These are phyloP conservation scores for Ornithoptera priamus DNA, from an alignment of 2,888 invertebrate genomes.

Conservation along the genomic window DNA sequence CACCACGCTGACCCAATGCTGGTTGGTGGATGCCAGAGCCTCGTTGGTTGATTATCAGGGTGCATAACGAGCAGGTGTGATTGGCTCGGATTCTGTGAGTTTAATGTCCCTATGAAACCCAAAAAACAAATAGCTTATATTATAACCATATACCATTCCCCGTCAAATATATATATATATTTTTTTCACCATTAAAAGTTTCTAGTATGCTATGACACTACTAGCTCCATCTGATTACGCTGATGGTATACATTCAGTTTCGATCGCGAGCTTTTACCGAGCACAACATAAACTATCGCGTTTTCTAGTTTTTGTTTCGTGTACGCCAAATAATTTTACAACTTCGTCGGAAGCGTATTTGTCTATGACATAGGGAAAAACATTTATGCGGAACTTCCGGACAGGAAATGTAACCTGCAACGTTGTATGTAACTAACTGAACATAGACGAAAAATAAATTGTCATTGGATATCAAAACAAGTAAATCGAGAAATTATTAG, in stretches of 20 bases:
- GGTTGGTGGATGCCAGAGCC: too few relatives aligned
- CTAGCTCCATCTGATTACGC: not conserved
- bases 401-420: not conserved
- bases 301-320: constrained; percentile 5
- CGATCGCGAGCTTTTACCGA: not conserved
- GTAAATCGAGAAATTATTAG: too few relatives aligned
- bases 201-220: too few relatives aligned
- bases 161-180: too few relatives aligned
- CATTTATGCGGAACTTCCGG: not conserved
- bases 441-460: not conserved
- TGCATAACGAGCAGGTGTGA: too few relatives aligned
- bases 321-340: constrained; percentile 1
- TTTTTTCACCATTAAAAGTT: too few relatives aligned
- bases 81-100: too few relatives aligned
- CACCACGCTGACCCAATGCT: too few relatives aligned
- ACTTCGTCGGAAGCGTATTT: not conserved
- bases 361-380: not conserved
- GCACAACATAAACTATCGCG: not conserved
- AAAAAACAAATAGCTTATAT: too few relatives aligned
- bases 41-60: too few relatives aligned
- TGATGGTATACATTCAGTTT: not conserved
- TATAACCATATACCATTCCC: too few relatives aligned
- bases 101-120: too few relatives aligned
- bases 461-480: not conserved
- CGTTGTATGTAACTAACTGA: not conserved